Evolutionary conservation across 2,888 invertebrate species (phyloP).

Genomic region (Lasioglossum marginatum): DNA sequence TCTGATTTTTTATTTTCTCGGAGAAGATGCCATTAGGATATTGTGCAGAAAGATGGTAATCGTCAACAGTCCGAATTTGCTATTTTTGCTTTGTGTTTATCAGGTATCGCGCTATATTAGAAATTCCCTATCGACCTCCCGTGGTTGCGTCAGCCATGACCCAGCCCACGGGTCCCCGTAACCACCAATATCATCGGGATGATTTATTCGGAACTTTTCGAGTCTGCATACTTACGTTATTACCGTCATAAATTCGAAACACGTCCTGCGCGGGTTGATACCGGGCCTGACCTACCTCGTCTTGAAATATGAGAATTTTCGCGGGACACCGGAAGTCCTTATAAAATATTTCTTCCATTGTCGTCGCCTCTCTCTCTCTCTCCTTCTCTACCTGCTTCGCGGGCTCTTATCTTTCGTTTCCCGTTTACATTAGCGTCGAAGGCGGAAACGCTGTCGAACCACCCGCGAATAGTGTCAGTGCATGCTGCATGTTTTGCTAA

Average conservation of each 20-base stretch:
- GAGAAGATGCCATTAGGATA: no score
- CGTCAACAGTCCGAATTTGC: neutral
- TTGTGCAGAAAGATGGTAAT: neutral
- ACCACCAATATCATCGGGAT: slow-evolving; percentile 62
- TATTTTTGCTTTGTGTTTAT: neutral
- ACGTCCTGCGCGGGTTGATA: slow-evolving; percentile 58
- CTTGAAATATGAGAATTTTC: slow-evolving; percentile 56
- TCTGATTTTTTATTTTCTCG: no score
- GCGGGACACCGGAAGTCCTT: slow-evolving; percentile 23
- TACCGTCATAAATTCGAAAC: slow-evolving; percentile 70
- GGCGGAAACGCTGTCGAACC: neutral
- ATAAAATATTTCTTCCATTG: slow-evolving; percentile 48
- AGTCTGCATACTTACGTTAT: slow-evolving; percentile 62
- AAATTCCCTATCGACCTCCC: slow-evolving; percentile 38
- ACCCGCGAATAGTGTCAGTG: neutral
- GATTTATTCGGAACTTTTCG: slow-evolving; percentile 69
- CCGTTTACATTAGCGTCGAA: slow-evolving; percentile 4
- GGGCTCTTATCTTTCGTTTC: slow-evolving; percentile 7
- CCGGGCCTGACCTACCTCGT: slow-evolving; percentile 62
- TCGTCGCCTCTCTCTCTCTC: neutral
- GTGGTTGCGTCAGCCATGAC: slow-evolving; percentile 26
- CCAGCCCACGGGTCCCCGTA: slow-evolving; percentile 22
- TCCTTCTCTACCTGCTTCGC: neutral
- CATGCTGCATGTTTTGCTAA: slow-evolving; percentile 24
- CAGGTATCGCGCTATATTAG: neutral